Evolutionary conservation across 2,888 invertebrate species (phyloP), one percentile per base, ranked within the genome.

Genomic region (Pseudococcus jackbeardsleyi): DNA sequence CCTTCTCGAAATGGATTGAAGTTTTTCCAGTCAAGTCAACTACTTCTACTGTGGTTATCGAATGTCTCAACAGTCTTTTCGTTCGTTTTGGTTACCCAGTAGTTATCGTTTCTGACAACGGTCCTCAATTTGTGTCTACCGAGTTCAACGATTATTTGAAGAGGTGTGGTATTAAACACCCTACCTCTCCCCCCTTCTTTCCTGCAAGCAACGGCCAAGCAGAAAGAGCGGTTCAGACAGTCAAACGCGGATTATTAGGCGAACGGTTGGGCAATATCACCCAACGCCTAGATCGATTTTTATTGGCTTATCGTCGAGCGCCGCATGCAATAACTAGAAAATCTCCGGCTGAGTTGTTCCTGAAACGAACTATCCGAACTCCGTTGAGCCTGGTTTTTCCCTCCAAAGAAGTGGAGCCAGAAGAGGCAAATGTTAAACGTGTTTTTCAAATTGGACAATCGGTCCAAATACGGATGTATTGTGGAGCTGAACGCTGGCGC

Each of bases 1-100:
- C 89, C 33, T 89, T 88, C 84, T 89, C 86, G 39, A 90, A 90
- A 82, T 89, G 89, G 89, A 85, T 88, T 17, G 89, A 89, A 77
- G 89, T 89, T 11, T 82, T 4, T 15, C 5, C 15, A 2, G 4
- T 77, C 0, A 15, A 77, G 39, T 15, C 17, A 17, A 8, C 8
- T 6, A 77, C 77, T 19, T 9, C 22, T 12, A 4, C 84, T 3
- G 33, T 46, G 3, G 12, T 84, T 39, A 64, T 17, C 17, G 17
- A 77, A 39, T 39, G 77, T 77, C 7, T 77, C 0, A 15, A 7
- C 12, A 15, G 1, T 33, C 39, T 88, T 88, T 42, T 5, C 68
- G 12, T n/a, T n/a, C 82, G 46, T n/a, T 88, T 84, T 42, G 68
- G 88, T 3, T 12, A 22, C 19, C 68, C 84, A n/a, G 26, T 6